Conservation (phyloP, 2,113 vertebrate genomes). For the Eublepharis macularius region DNA sequence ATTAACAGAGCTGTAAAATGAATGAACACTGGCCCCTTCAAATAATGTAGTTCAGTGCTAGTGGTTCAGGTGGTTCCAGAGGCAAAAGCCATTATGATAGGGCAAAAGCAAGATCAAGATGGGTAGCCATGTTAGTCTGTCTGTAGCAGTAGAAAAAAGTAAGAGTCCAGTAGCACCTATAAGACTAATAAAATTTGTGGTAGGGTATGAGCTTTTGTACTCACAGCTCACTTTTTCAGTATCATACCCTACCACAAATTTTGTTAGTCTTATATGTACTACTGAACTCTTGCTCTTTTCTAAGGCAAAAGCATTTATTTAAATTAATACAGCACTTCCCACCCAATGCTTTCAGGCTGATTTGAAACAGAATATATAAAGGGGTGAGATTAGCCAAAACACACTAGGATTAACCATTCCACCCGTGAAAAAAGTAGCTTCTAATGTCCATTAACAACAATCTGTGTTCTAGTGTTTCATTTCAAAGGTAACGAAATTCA, state of each 20-base stretch:
- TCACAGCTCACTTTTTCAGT: too few relatives aligned
- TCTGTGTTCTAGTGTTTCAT: not conserved
- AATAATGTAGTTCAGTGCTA: not conserved
- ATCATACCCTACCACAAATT: too few relatives aligned
- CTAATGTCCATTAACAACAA: not conserved
- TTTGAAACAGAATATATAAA: not conserved
- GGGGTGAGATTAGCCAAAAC: not conserved
- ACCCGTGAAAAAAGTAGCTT: not conserved
- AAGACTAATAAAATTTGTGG: too few relatives aligned
- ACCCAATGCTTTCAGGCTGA: not conserved
- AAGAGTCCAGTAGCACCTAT: too few relatives aligned
- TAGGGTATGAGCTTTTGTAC: too few relatives aligned
- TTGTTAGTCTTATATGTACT: too few relatives aligned
- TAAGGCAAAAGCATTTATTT: not conserved
- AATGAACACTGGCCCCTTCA: not conserved
- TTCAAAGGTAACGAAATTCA: constrained; percentile 14
- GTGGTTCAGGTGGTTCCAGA: not conserved
- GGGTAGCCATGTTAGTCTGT: too few relatives aligned
- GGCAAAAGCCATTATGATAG: not conserved
- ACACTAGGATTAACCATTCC: not conserved
- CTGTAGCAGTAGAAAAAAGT: too few relatives aligned
- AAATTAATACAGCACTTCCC: not conserved
- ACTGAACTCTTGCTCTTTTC: too few relatives aligned
- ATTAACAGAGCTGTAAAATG: not conserved
- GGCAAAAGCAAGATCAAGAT: too few relatives aligned